Percentiles rank a stretch among this genome's conserved stretches.
Conservation (phyloP, 2,888 invertebrate genomes). For the Corbicula japonica region DNA sequence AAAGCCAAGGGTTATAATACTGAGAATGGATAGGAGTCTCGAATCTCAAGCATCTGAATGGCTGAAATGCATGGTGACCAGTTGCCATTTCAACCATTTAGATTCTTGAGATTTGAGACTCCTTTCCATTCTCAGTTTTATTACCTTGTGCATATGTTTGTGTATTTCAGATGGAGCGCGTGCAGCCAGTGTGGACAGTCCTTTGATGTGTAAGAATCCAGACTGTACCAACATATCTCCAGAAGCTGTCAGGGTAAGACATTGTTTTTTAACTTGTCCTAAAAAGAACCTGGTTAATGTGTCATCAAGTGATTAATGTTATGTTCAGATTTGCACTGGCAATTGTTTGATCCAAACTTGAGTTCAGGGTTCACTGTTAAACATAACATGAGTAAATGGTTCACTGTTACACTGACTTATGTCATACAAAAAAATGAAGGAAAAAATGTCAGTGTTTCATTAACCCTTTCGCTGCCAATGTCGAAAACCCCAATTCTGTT, state of each 20-base stretch:
- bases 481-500: no score
- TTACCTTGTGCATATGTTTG: no score
- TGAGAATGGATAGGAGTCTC: background rate
- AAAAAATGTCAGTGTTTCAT: background rate
- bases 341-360: background rate
- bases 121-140: no score
- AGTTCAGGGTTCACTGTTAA: background rate
- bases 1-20: background rate
- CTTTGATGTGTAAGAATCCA: conserved; percentile 62
- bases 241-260: conserved; percentile 63
- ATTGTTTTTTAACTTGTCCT: background rate
- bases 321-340: background rate
- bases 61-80: background rate
- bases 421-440: background rate
- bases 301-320: background rate
- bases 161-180: conserved; percentile 63
- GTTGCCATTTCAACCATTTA: background rate
- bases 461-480: no score
- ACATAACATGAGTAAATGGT: background rate
- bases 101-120: background rate
- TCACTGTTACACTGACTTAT: background rate
- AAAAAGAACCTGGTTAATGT: background rate
- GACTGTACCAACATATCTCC: conserved; percentile 46
- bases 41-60: background rate
- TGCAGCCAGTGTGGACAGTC: conserved; percentile 61